Evolutionary conservation across 2,888 invertebrate species (phyloP).

Genomic region (Cerastis leucographa): DNA sequence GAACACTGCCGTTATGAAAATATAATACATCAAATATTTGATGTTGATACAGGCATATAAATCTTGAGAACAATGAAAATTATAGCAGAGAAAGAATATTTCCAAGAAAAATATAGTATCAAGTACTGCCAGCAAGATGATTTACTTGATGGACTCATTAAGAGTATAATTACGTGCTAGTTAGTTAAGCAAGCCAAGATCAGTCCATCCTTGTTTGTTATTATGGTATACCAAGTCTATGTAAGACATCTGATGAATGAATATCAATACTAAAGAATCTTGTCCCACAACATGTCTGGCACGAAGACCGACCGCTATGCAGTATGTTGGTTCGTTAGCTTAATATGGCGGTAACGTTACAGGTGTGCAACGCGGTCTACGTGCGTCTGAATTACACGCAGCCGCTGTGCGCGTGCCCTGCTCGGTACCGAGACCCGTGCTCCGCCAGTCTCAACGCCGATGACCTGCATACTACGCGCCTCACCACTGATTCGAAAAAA

Average conservation of each 20-base stretch:
- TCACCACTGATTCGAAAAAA: constrained; percentile 95
- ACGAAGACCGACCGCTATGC: constrained; percentile 33
- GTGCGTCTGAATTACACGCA: constrained; percentile 97
- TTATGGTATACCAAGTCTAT: constrained; percentile 35
- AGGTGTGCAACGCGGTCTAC: constrained; percentile 98
- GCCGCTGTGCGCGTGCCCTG: constrained; percentile 97
- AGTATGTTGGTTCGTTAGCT: constrained; percentile 53
- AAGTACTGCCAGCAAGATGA: constrained; percentile 17
- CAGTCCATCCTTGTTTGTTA: constrained; percentile 31
- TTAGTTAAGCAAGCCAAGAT: constrained; percentile 34
- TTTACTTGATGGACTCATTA: constrained; percentile 34
- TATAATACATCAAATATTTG: constrained; percentile 21
- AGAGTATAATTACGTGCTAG: constrained; percentile 21
- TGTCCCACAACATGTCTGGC: constrained; percentile 37
- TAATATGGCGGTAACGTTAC: constrained; percentile 69
- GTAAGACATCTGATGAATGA: constrained; percentile 46
- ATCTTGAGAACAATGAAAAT: constrained; percentile 30
- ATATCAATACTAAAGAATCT: constrained; percentile 47
- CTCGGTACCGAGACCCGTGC: constrained; percentile 96
- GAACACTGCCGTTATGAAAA: constrained; percentile 20
- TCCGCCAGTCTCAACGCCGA: constrained; percentile 97
- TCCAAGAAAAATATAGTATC: constrained; percentile 30
- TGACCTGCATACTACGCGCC: constrained; percentile 97
- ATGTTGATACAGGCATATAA: neutral
- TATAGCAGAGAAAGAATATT: constrained; percentile 17